Evolutionary conservation across 2,888 invertebrate genomes (phyloP).

Genomic region (Fragum whitleyi): DNA sequence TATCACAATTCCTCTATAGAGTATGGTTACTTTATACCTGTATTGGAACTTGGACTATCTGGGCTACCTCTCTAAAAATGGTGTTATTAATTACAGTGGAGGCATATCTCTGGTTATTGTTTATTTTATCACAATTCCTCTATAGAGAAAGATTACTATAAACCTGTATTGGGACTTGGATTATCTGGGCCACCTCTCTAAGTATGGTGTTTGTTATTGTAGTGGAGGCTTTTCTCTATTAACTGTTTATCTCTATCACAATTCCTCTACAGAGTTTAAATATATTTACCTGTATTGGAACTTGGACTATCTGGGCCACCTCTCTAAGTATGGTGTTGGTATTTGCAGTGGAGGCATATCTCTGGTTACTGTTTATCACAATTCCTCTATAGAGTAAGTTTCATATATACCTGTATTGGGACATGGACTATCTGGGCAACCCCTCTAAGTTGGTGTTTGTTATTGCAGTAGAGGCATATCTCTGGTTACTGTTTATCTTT

Average conservation of each 20-base stretch:
- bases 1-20: constrained; percentile 84
- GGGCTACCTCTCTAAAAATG: constrained; percentile 85
- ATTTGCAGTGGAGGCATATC: constrained; percentile 86
- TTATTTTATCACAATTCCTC: constrained; percentile 85
- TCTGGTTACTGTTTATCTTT: constrained; percentile 86
- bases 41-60: constrained; percentile 84
- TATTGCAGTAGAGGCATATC: constrained; percentile 86
- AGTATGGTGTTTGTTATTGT: constrained; percentile 86
- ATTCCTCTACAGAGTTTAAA: constrained; percentile 83
- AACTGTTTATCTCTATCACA: constrained; percentile 85
- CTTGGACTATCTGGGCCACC: constrained; percentile 83
- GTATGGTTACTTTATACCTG: constrained; percentile 83
- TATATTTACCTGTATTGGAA: constrained; percentile 85
- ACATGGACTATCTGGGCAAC: constrained; percentile 85
- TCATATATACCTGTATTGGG: constrained; percentile 86
- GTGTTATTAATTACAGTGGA: constrained; percentile 86
- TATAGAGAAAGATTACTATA: too few relatives aligned
- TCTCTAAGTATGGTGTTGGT: constrained; percentile 86
- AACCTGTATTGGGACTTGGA: constrained; percentile 86
- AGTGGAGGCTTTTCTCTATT: constrained; percentile 87
- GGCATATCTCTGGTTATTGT: constrained; percentile 86
- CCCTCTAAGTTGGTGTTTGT: constrained; percentile 85
- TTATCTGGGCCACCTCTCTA: constrained; percentile 84
- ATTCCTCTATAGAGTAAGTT: constrained; percentile 84
- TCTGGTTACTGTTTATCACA: constrained; percentile 86